Percentiles rank a stretch among this genome's conserved stretches.
phyloP scores from a whole-genome alignment of 2,888 invertebrate genomes.

The Muscina levida region DNA sequence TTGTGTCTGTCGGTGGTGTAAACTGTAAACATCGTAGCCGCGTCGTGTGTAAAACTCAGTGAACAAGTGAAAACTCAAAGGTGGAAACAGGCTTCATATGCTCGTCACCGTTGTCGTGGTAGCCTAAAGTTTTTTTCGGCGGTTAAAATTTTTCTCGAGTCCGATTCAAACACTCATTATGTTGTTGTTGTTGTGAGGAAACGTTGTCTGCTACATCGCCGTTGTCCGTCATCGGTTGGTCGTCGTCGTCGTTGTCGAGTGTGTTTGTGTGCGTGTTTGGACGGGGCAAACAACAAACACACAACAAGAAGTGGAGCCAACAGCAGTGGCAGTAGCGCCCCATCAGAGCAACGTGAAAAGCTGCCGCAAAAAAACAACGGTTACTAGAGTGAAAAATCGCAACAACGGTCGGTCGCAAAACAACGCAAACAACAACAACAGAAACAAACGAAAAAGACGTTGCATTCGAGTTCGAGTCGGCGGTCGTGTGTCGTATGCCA shows the following conservation, averaged over 20 bases:
- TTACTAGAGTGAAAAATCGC: constrained; percentile 51
- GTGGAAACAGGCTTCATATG: too few species aligned
- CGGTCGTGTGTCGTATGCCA: constrained; percentile 72
- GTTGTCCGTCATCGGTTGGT: neutral
- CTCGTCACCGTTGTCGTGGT: too few species aligned
- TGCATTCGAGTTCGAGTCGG: constrained; percentile 22
- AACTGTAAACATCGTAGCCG: neutral
- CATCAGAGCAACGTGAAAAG: constrained; percentile 1
- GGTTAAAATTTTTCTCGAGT: too few species aligned
- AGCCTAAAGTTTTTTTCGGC: too few species aligned
- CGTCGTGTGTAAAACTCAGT: neutral
- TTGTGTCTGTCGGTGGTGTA: neutral
- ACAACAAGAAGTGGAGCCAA: neutral
- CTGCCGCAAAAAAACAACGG: constrained; percentile 56
- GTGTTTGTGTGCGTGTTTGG: constrained; percentile 34
- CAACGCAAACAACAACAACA: constrained; percentile 17
- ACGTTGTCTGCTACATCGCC: too few species aligned
- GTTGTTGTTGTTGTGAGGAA: too few species aligned
- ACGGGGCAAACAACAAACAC: constrained; percentile 30
- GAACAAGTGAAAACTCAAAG: too few species aligned
- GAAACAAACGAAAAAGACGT: constrained; percentile 46
- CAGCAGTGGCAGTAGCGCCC: too few species aligned
- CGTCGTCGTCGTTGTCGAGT: constrained; percentile 11
- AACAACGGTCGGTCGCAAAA: constrained; percentile 28
- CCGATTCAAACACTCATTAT: too few species aligned